A percentile compares a stretch with the other conserved stretches of the same genome.
Evolutionary conservation across 2,888 invertebrate species (phyloP).

Genomic region (Drosophila borborema): DNA sequence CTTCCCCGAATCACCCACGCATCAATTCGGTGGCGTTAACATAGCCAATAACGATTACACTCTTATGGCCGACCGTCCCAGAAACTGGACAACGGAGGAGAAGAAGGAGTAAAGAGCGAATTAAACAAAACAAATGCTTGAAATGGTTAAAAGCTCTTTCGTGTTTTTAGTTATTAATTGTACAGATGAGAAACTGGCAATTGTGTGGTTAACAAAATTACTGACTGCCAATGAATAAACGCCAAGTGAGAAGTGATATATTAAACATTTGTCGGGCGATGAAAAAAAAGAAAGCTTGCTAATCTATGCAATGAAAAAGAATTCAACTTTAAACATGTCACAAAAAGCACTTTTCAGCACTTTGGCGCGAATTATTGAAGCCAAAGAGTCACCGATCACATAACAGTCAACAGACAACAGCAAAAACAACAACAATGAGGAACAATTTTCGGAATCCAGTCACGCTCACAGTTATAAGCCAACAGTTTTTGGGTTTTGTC

Average conservation of each 20-base stretch:
- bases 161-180: conserved; percentile 59
- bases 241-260: conserved; percentile 61
- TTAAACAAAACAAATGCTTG: background rate
- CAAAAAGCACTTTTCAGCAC: conserved; percentile 21
- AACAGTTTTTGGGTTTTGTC: conserved; percentile 10
- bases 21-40: conserved; percentile 79
- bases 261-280: conserved; percentile 17
- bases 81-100: conserved; percentile 86
- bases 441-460: conserved; percentile 49
- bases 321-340: conserved; percentile 21
- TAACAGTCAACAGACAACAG: conserved; percentile 14
- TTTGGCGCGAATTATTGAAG: conserved; percentile 48
- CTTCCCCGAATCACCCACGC: conserved; percentile 84
- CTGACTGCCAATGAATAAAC: conserved; percentile 56
- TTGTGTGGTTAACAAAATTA: conserved; percentile 24
- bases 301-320: conserved; percentile 18
- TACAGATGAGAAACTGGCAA: conserved; percentile 31
- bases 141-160: conserved; percentile 23
- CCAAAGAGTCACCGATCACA: conserved; percentile 22
- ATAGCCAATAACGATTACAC: conserved; percentile 86
- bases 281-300: conserved; percentile 9
- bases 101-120: conserved; percentile 76
- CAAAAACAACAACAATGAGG: conserved; percentile 6
- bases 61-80: conserved; percentile 86
- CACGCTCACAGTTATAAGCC: conserved; percentile 46